Base-by-base conservation (phyloP, 2,797 vertebrate species). In the Sebastolobus altivelis region DNA sequence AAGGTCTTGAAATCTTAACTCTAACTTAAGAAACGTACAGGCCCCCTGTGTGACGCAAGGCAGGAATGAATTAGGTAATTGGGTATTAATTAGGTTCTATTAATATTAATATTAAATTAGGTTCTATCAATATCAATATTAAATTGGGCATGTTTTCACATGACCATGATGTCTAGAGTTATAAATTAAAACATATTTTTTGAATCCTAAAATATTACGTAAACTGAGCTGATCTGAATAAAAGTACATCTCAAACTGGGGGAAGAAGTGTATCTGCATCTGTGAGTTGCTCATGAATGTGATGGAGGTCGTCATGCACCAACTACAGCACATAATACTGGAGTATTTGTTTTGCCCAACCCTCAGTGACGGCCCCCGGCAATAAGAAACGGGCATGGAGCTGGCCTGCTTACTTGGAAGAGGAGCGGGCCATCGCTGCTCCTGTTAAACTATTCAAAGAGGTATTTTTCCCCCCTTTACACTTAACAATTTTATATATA, bases 361-460 rank as follows among this genome's bases (percentile, higher is more conserved):
- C 38, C 2, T n/a, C 71, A 96, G 96, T 89, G 56, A 84, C 93
- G 37, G 95, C 94, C 65, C 84, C 93, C 46, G 80, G 92, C 87
- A 93, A 82, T 82, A 98, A 97, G 93, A 98, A 97, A 87, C 96
- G 96, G 25, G 86, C 94, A 1, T 98, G 97, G 97, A 98, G 97
- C 91, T 98, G 97, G 97, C 92, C 95, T 10, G 93, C 95, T 35
- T 98, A 97, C 91, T 91, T 98, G 70, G 97, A 98, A 88, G 97
- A 97, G 75, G 97, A 98, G 91, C 95, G 88, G 84, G 96, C 97
- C 29, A 60, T 95, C 18, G 96, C 97, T 85, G 97, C 96, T 77
- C 96, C 97, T 31, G 90, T 96, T 1, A 98, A 97, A 86, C 93
- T 98, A 4, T 98, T 98, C 92, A 97, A 97, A 96, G 97, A 98